Evolutionary conservation across 2,888 invertebrate genomes (phyloP), one percentile per base, ranked within the genome.

Genomic region (Alcis repandata): DNA sequence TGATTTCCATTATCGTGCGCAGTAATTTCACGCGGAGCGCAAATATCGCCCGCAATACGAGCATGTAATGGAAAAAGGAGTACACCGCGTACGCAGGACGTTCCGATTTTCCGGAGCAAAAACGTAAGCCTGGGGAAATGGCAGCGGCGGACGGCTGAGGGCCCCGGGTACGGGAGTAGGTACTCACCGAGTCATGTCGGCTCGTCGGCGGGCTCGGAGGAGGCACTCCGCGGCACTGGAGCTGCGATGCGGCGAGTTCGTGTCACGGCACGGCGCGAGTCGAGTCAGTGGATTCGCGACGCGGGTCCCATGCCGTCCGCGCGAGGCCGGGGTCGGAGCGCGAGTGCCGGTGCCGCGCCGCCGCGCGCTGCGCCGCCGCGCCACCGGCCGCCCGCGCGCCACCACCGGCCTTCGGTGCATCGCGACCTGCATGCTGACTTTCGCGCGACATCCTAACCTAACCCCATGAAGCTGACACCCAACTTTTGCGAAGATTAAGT

Each of bases 231-330:
- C 60, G 73, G 64, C 70, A 70, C 69, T 69, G 69, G 68, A 54
- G 53, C 22, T 20, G 52, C 67, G 73, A 69, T 68, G 72, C 68
- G 76, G 77, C 69, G 76, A 73, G 72, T 77, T 74, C 74, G 77
- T 77, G 76, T 82, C 85, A 85, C 85, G 80, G 83, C 84, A 85
- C 86, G 77, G 78, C 85, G 80, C 84, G 81, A 77, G 74, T 78
- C 71, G 73, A 64, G 71, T 71, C 69, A 67, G 60, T 71, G 70
- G 70, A 70, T 69, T 80, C 69, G 79, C 68, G 80, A 77, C 81
- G 82, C 79, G 82, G 74, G 72, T 76, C 81, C 82, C 91, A 89
- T 88, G 71, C 77, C 89, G 89, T 87, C 84, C 87, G 85, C 71
- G 68, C 87, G 82, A 78, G 80, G 82, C 86, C 89, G 81, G 80